These are phyloP conservation scores for Pararge aegeria DNA, from an alignment of 1,140 invertebrate genomes.

Conservation along the genomic window DNA sequence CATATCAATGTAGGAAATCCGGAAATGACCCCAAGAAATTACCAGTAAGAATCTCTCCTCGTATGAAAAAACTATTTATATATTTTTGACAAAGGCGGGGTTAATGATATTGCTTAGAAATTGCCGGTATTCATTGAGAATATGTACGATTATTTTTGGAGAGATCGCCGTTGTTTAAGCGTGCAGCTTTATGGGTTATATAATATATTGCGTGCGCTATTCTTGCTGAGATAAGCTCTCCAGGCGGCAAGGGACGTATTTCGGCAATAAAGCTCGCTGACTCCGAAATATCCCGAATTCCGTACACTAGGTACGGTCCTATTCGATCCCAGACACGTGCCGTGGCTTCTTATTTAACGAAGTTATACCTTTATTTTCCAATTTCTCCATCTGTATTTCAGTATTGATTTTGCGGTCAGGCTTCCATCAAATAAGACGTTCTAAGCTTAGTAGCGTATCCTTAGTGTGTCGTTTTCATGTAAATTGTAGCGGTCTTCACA, in stretches of 20 bases:
- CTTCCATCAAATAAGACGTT: too few relatives aligned
- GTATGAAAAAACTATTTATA: too few relatives aligned
- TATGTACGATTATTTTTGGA: too few relatives aligned
- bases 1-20: too few relatives aligned
- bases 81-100: too few relatives aligned
- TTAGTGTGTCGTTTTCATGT: too few relatives aligned
- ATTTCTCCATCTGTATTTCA: background rate
- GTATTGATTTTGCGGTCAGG: background rate
- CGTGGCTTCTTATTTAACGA: conserved; percentile 1
- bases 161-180: background rate
- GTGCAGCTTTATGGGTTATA: background rate
- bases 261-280: conserved; percentile 23
- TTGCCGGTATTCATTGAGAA: too few relatives aligned
- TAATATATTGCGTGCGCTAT: conserved; percentile 46
- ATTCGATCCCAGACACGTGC: conserved; percentile 9
- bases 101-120: too few relatives aligned
- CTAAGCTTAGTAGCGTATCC: too few relatives aligned
- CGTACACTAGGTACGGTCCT: background rate
- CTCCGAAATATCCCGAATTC: conserved; percentile 14
- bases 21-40: too few relatives aligned
- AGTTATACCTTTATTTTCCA: conserved; percentile 2
- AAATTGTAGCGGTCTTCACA: too few relatives aligned
- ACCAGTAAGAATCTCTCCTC: too few relatives aligned
- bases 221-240: conserved; percentile 38
- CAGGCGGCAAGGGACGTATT: conserved; percentile 38